Evolutionary conservation across 2,797 vertebrate genomes (phyloP).

Genomic region (Decapterus maruadsi): DNA sequence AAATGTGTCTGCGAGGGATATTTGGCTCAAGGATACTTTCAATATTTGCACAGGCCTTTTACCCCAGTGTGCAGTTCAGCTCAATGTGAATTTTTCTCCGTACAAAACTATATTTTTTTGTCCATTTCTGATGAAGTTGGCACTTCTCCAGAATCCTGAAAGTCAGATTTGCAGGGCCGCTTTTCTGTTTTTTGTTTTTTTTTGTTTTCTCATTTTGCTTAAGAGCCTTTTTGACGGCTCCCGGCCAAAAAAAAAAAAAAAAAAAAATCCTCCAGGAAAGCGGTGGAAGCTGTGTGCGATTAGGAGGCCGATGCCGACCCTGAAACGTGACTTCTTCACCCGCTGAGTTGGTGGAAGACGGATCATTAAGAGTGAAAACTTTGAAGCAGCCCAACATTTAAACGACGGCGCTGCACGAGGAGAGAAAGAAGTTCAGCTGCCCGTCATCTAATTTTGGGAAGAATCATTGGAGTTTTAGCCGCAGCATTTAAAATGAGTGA

Average conservation of each 20-base stretch:
- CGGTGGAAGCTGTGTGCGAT: constrained; percentile 53
- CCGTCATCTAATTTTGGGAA: constrained; percentile 21
- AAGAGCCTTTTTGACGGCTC: constrained; percentile 68
- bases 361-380: constrained; percentile 62
- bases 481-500: constrained; percentile 27
- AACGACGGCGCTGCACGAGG: constrained; percentile 33
- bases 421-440: constrained; percentile 41
- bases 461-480: constrained; percentile 17
- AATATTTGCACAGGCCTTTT: constrained; percentile 72
- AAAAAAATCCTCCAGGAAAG: constrained; percentile 10
- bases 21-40: constrained; percentile 68
- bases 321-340: constrained; percentile 67
- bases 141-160: constrained; percentile 74
- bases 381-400: constrained; percentile 52
- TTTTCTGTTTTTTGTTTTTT: neutral
- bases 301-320: constrained; percentile 44
- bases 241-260: constrained; percentile 70
- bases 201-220: constrained; percentile 56
- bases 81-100: constrained; percentile 51
- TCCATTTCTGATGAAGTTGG: constrained; percentile 80
- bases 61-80: constrained; percentile 60
- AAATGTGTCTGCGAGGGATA: constrained; percentile 59
- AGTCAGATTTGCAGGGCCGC: constrained; percentile 68
- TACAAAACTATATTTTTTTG: constrained; percentile 57
- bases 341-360: constrained; percentile 44